These are phyloP conservation scores for Actinemys pallida DNA, from an alignment of 2,113 vertebrate genomes.

Conservation along the genomic window DNA sequence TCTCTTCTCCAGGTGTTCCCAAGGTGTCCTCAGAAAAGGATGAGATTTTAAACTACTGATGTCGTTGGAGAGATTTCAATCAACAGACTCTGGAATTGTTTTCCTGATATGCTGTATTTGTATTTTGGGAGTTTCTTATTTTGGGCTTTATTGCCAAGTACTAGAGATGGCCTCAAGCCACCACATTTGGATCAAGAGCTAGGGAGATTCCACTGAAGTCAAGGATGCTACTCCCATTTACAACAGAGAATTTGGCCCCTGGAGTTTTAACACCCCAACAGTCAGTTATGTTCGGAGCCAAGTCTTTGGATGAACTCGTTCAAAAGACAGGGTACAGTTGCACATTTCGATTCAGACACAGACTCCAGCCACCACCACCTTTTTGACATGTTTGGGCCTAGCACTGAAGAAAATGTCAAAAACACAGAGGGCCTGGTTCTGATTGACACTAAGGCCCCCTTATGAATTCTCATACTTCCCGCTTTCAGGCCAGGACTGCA, in stretches of 20 bases:
- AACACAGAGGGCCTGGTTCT: not conserved
- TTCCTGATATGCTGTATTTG: not conserved
- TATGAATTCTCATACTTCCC: not conserved
- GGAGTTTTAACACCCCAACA: not conserved
- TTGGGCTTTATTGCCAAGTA: not conserved
- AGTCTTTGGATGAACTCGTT: not conserved
- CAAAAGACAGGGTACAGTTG: not conserved
- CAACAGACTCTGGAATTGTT: fast-evolving
- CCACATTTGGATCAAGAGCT: not conserved
- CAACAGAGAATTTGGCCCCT: not conserved
- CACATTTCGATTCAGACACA: not conserved
- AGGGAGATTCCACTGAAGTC: not conserved
- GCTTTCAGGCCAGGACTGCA: not conserved
- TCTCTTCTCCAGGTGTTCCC: not conserved
- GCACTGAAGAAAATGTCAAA: not conserved
- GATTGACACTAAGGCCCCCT: not conserved
- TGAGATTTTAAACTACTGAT: not conserved
- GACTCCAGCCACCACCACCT: not conserved
- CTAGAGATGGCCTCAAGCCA: not conserved
- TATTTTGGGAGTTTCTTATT: not conserved
- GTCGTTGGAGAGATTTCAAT: not conserved
- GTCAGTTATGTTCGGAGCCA: not conserved
- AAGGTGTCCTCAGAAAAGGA: fast-evolving
- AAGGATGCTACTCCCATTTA: not conserved
- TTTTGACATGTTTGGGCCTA: not conserved